A percentile compares a stretch with the other conserved stretches of the same genome.
Evolutionary conservation across 2,113 vertebrate genomes (phyloP).

Genomic region (Mormoops blainvillei): DNA sequence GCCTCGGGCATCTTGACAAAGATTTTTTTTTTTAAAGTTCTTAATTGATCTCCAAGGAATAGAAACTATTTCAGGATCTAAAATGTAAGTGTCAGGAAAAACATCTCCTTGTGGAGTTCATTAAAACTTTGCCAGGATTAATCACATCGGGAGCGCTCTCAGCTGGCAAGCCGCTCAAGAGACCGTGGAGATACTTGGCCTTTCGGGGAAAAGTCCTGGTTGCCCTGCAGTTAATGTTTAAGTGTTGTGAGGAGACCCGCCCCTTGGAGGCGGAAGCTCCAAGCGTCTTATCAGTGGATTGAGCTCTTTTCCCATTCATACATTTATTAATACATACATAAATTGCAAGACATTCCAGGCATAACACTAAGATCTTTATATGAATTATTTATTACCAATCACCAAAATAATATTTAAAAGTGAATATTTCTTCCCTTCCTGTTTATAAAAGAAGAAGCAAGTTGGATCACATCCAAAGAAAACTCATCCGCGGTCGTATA

Average conservation of each 20-base stretch:
- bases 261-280: not conserved
- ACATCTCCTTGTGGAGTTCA: conserved; percentile 44
- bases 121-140: conserved; percentile 58
- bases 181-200: not conserved
- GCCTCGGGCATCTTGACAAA: not conserved
- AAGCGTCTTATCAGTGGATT: not conserved
- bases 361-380: not conserved
- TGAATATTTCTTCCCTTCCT: not conserved
- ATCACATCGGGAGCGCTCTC: not conserved
- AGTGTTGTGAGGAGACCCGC: not conserved
- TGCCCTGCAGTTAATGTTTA: not conserved
- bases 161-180: not conserved
- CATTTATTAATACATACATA: not conserved
- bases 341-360: not conserved
- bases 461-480: not conserved
- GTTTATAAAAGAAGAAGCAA: not conserved
- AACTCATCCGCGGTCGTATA: too few relatives aligned
- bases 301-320: not conserved
- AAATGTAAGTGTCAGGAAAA: conserved; percentile 22
- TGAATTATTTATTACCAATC: not conserved
- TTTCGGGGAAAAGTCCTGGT: not conserved
- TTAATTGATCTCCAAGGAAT: conserved; percentile 68
- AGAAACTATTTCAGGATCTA: conserved; percentile 36
- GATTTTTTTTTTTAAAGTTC: conserved; percentile 57
- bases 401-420: not conserved